Base-by-base conservation (phyloP, 2,113 vertebrate species). In the Pipa parva region DNA sequence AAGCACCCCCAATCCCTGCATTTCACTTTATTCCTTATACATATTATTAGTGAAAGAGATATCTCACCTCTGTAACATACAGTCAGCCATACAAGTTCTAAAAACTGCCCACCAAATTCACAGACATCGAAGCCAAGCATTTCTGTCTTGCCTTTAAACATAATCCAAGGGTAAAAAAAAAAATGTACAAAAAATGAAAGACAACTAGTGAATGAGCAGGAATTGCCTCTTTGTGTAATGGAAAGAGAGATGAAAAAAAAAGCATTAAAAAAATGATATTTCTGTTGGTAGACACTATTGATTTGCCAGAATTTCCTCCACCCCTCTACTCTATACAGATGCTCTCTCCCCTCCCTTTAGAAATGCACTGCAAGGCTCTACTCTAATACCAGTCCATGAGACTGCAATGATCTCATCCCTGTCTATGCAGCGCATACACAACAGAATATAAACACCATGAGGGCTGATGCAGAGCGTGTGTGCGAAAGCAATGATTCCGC, bases 81-180 rank as follows among this genome's bases (percentile, higher is more conserved):
- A 21, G 91, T 88, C 64, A 95, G 79, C 89, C 92, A 92, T 72
- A 95, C 87, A 83, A 93, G 88, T 81, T 93, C 91, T 76, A 92
- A 84, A 69, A 90, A 76, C 83, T 90, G 87, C 65, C 83, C 86
- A 54, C 91, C 92, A 64, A 91, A 87, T 85, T 90, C 91, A 74
- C 92, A 94, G 63, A 89, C 87, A 55, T 93, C 92, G 85, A 92
- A 74, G 75, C 90, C 88, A 80, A 89, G 86, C 92, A 95, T 94
- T 56, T 77, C 78, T 31, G 72, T 73, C 71, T 71, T 73, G 76
- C 77, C 73, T 71, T 77, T 49, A 28, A 61, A 29, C 45, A 60
- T 60, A 29, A 28, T 69, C 45, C 57, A 24, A 28, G 8, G 5
- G 1, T 7, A 12, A 13, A 55, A 65, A 17, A 13, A 48, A 27